phyloP scores from a whole-genome alignment of 92 coral and sea anemone species.

The Palythoa caribaeorum region DNA sequence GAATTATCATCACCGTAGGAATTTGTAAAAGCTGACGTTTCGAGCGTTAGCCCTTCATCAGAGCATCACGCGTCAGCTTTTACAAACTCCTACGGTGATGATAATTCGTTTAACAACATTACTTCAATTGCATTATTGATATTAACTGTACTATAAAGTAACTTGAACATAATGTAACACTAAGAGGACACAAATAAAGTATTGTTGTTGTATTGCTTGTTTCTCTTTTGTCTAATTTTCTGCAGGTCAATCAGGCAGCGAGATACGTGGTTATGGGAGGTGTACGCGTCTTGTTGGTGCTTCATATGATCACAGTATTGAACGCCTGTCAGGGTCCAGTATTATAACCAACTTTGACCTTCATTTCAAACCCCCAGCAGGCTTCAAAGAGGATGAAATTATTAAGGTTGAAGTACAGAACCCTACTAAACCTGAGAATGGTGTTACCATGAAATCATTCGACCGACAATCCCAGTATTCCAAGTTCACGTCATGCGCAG shows the following conservation, averaged over 20 bases:
- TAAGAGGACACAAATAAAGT: too few relatives aligned
- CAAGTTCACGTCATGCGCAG: conserved; percentile 24
- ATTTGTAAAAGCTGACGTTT: too few relatives aligned
- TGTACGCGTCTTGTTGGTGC: conserved; percentile 37
- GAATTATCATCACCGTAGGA: too few relatives aligned
- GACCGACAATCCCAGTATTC: conserved; percentile 36
- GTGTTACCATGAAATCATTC: conserved; percentile 38
- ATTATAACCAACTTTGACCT: conserved; percentile 5
- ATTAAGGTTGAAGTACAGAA: conserved; percentile 23
- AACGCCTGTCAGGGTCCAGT: conserved; percentile 18
- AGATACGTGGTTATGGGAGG: conserved; percentile 40
- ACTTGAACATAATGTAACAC: too few relatives aligned
- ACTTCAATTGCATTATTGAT: too few relatives aligned
- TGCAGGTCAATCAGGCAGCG: conserved; percentile 22
- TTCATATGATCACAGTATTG: conserved; percentile 35
- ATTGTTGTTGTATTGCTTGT: not conserved
- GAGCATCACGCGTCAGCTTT: too few relatives aligned
- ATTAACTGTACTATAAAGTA: too few relatives aligned
- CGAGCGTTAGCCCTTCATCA: too few relatives aligned
- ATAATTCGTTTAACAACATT: too few relatives aligned
- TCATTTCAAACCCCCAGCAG: conserved; percentile 7
- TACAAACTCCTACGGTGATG: too few relatives aligned
- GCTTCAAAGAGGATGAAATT: conserved; percentile 30
- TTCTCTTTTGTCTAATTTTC: not conserved
- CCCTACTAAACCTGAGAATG: conserved; percentile 10